These are phyloP conservation scores for Ptychadena robeensis DNA, from an alignment of 2,797 vertebrate genomes.

Conservation along the genomic window DNA sequence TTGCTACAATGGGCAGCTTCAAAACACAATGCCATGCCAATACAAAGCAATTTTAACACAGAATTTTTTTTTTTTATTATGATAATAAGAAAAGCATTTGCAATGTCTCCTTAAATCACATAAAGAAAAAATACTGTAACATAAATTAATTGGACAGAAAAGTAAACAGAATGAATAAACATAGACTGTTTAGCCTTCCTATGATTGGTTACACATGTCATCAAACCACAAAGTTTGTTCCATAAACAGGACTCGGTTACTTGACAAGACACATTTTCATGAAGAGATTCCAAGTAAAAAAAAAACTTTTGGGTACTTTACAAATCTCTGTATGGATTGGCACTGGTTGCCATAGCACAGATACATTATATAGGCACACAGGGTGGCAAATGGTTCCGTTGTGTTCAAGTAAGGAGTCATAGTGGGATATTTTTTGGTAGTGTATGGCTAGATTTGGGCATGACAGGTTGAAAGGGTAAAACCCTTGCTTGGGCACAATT, in stretches of 20 bases:
- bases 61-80: slow-evolving; percentile 27
- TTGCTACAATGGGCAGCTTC: not conserved
- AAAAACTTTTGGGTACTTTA: not conserved
- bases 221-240: slow-evolving; percentile 46
- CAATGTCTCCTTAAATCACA: slow-evolving; percentile 24
- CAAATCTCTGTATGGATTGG: not conserved
- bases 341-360: not conserved
- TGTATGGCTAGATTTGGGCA: not conserved
- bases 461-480: too few species aligned
- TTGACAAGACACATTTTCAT: slow-evolving; percentile 13
- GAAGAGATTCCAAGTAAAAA: not conserved
- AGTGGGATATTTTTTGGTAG: not conserved
- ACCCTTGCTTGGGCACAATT: too few species aligned
- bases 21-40: not conserved
- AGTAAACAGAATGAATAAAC: slow-evolving; percentile 12
- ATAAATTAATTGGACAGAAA: slow-evolving; percentile 4
- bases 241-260: slow-evolving; percentile 21
- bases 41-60: not conserved
- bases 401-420: not conserved
- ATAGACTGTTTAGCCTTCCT: slow-evolving; percentile 17
- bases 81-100: slow-evolving; percentile 11
- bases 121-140: slow-evolving; percentile 19
- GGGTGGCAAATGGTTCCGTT: slow-evolving; percentile 4
- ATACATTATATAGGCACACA: slow-evolving; percentile 15
- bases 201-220: slow-evolving; percentile 37